phyloP scores from a whole-genome alignment of 2,113 vertebrate species.

The Hyperopisus bebe region DNA sequence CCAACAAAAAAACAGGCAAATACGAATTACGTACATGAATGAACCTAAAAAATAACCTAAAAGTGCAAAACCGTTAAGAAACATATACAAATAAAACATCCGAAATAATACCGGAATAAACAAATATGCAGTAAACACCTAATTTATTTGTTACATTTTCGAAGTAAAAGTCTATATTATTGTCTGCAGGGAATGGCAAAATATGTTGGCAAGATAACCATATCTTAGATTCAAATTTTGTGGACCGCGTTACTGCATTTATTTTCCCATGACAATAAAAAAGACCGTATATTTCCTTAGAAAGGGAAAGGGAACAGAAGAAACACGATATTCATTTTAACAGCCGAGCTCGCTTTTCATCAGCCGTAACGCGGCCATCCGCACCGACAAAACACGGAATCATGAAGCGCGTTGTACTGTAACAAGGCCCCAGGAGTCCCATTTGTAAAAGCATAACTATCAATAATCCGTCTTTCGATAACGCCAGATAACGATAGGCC shows the following conservation, averaged over 20 bases:
- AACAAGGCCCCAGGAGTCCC: background rate
- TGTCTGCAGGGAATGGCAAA: background rate
- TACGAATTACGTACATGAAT: conserved; percentile 44
- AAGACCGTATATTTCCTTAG: background rate
- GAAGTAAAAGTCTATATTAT: background rate
- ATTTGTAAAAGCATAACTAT: background rate
- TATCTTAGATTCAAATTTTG: background rate
- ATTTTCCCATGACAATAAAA: conserved; percentile 12
- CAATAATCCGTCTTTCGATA: background rate
- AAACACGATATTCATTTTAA: background rate
- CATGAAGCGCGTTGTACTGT: background rate
- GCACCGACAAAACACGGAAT: background rate
- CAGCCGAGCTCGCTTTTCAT: background rate
- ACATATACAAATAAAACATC: conserved; percentile 34
- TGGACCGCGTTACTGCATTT: background rate
- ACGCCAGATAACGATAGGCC: background rate
- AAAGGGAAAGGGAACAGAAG: background rate
- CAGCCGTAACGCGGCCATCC: background rate
- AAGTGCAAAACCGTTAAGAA: conserved; percentile 49
- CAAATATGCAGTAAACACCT: conserved; percentile 16
- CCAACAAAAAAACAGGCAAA: conserved; percentile 40
- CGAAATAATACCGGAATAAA: conserved; percentile 27
- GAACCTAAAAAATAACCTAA: conserved; percentile 37
- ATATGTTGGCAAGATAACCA: background rate
- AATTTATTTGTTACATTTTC: background rate